Conservation (phyloP, 23 tunicate genomes). For the Styela clava region DNA sequence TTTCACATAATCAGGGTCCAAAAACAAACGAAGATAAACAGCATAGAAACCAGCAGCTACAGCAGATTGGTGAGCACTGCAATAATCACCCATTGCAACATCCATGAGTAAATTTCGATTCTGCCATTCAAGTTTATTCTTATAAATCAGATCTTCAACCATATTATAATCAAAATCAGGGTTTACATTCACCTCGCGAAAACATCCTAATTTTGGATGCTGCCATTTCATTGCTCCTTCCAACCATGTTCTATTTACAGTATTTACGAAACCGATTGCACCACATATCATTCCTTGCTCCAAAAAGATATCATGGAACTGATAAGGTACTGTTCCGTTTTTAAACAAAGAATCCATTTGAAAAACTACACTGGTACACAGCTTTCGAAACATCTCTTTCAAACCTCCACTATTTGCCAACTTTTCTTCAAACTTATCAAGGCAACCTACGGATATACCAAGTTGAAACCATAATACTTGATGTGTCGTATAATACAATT, state of each 20-base stretch:
- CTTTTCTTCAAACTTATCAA: conserved; percentile 22
- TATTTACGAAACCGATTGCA: conserved; percentile 52
- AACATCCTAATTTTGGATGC: conserved; percentile 45
- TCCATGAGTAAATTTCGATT: conserved; percentile 40
- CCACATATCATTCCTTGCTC: conserved; percentile 78
- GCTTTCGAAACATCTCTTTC: conserved; percentile 27
- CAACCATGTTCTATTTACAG: conserved; percentile 42
- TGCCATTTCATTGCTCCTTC: conserved; percentile 53
- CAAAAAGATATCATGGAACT: conserved; percentile 44
- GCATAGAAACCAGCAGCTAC: conserved; percentile 68
- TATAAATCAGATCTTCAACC: conserved; percentile 14
- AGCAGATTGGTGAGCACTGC: conserved; percentile 66
- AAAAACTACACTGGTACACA: conserved; percentile 42
- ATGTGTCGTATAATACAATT: conserved; percentile 48
- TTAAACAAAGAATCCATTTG: conserved; percentile 59
- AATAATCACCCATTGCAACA: conserved; percentile 27
- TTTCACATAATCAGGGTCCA: conserved; percentile 39
- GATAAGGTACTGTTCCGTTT: conserved; percentile 15
- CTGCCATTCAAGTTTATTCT: conserved; percentile 38
- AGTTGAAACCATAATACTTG: conserved; percentile 53
- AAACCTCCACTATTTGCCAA: conserved; percentile 29
- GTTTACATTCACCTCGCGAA: not conserved
- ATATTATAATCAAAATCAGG: not conserved
- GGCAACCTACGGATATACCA: conserved; percentile 47
- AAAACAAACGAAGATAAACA: conserved; percentile 41